phyloP scores from a whole-genome alignment of 2,113 vertebrate genomes.

The Chionis minor region DNA sequence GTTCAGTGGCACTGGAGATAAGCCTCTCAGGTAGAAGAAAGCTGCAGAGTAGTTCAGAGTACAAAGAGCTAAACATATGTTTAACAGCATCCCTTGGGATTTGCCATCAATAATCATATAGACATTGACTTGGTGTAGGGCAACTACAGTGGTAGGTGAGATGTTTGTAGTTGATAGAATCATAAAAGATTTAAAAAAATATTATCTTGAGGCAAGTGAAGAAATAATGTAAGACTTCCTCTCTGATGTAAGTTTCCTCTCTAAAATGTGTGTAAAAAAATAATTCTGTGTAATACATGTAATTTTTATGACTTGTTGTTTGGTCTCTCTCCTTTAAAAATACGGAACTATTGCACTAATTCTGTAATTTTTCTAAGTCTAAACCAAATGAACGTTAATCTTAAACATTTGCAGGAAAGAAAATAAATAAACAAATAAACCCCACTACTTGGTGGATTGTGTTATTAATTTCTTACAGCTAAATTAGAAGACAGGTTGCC shows the following conservation, averaged over 20 bases:
- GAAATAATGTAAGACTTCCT: neutral
- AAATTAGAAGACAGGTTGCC: neutral
- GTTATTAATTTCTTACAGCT: neutral
- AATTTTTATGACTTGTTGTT: neutral
- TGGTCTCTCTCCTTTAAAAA: neutral
- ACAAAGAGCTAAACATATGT: neutral
- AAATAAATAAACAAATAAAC: neutral
- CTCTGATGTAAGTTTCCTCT: neutral
- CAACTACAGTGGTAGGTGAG: neutral
- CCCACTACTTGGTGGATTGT: neutral
- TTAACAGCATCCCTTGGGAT: neutral
- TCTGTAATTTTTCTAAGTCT: neutral
- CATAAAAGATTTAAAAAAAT: neutral
- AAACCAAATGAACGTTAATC: neutral
- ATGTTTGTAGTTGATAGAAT: neutral
- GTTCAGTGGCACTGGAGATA: neutral
- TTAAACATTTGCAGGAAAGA: neutral
- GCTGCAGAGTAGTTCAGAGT: neutral
- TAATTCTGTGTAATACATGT: neutral
- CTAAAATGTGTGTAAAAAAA: neutral
- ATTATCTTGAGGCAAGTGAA: neutral
- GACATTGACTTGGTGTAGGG: neutral
- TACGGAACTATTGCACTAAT: neutral
- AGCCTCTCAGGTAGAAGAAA: neutral
- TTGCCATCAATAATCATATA: neutral